Conservation (phyloP, 2,113 vertebrate species). For the Zingel zingel region DNA sequence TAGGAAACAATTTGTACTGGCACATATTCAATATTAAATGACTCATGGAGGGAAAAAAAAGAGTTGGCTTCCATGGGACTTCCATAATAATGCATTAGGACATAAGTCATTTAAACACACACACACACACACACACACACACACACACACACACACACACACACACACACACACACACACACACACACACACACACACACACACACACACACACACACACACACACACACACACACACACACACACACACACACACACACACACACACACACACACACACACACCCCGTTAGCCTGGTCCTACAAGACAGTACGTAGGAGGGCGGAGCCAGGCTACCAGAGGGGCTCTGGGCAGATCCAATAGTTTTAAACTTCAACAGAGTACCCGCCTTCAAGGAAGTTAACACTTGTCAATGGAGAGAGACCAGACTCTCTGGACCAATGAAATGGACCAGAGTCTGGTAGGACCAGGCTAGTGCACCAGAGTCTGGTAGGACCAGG, state of each 20-base stretch:
- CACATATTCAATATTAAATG: no score
- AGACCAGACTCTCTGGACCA: no score
- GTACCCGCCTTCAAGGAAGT: no score
- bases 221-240: background rate
- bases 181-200: slow-evolving; percentile 13
- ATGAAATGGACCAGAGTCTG: no score
- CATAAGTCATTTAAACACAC: background rate
- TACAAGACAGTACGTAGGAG: no score
- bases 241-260: background rate
- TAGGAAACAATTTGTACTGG: background rate
- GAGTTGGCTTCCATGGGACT: no score
- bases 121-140: background rate
- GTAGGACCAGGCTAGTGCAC: no score
- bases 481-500: no score
- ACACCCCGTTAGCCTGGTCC: background rate
- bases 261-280: background rate
- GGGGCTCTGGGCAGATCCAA: no score
- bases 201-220: background rate
- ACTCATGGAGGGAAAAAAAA: background rate
- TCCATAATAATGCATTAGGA: background rate
- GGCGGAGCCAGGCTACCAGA: no score
- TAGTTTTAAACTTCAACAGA: no score
- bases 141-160: background rate
- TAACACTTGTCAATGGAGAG: no score
- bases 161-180: background rate